Evolutionary conservation across 2,888 invertebrate genomes (phyloP), one percentile per base, ranked within the genome.

Genomic region (Tipula lateralis): DNA sequence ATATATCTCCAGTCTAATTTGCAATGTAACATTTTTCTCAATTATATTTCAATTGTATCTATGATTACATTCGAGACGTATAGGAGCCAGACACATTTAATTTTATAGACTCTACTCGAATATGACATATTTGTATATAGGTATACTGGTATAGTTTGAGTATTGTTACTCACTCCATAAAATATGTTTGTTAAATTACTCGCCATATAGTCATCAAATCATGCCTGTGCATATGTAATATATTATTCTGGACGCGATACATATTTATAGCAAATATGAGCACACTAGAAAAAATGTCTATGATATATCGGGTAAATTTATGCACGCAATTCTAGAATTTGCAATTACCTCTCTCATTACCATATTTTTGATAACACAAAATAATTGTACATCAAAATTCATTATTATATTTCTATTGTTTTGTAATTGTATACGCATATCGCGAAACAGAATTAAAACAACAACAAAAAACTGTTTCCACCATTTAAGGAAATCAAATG

Each of bases 361-460:
- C 44, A 50, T 50, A 50, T 50, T 50, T n/a, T 16, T 50, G 44
- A 50, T 50, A 50, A 50, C 44, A 50, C n/a, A n/a, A n/a, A n/a
- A 50, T 50, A 50, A 50, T 50, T 50, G 44, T 50, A 50, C 44
- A 50, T 50, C 44, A 50, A 50, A 50, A 50, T 50, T 50, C 44
- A 50, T 50, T 50, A 50, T 50, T 50, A 16, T 50, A 50, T 50
- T 50, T 50, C 44, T 50, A 50, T 50, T 50, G 44, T 50, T 50
- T 50, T 50, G 44, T 50, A 50, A 50, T 50, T 50, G 16, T 44
- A 50, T 50, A 50, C 44, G 44, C 44, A 50, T 50, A 50, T 50
- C 44, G 44, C 44, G 44, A 50, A 50, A 50, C 9, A 50, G 44
- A 44, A 50, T 16, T 16, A 50, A 50, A 19, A n/a, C 44, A 50